Evolutionary conservation across 2,888 invertebrate species (phyloP).

Genomic region (Synergus laeviventris): DNA sequence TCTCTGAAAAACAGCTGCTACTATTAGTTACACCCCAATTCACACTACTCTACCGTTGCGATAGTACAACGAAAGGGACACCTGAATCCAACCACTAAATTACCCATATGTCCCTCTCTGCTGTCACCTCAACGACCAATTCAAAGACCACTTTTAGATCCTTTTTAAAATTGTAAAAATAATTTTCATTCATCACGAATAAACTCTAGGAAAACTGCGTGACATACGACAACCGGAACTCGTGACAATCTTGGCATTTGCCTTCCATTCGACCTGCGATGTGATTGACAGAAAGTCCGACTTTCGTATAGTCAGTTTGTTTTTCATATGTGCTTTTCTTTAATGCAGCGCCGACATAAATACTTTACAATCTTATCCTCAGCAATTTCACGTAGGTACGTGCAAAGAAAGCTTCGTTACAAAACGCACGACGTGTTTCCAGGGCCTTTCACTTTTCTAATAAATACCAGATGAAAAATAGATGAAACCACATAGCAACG

Average conservation of each 20-base stretch:
- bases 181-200: background rate
- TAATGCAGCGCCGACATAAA: conserved; percentile 39
- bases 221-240: conserved; percentile 27
- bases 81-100: conserved; percentile 1
- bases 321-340: conserved; percentile 26
- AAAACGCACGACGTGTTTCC: conserved; percentile 26
- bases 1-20: conserved; percentile 48
- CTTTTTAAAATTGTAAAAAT: background rate
- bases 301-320: conserved; percentile 37
- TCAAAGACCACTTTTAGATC: conserved; percentile 4
- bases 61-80: background rate
- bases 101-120: background rate
- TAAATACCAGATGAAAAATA: conserved; percentile 31
- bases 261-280: conserved; percentile 37
- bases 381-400: conserved; percentile 53
- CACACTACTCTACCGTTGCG: background rate
- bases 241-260: conserved; percentile 5
- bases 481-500: conserved; percentile 16
- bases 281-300: conserved; percentile 21
- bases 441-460: conserved; percentile 25
- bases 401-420: conserved; percentile 43
- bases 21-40: conserved; percentile 22
- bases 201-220: conserved; percentile 14
- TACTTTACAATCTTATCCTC: conserved; percentile 43
- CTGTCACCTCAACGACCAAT: background rate